Evolutionary conservation across 2,888 invertebrate species (phyloP), one percentile per base, ranked within the genome.

Genomic region (Zeuzera pyrina): DNA sequence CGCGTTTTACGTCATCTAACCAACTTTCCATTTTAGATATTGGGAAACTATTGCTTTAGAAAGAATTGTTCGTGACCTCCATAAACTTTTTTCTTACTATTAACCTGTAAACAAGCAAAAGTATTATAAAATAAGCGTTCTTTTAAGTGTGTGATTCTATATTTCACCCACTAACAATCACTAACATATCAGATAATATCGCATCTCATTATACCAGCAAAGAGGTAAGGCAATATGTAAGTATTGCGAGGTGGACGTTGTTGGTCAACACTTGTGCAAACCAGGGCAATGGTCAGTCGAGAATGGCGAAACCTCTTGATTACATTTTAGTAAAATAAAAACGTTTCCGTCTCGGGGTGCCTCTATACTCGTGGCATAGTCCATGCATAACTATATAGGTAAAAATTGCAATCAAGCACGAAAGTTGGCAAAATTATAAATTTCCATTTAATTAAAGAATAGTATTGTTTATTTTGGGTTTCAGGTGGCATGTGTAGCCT

Each of bases 1-100:
- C 89, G 47, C 91, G 88, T 68, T 93, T 93, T 29, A 94, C 91
- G 67, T 94, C 93, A 44, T 88, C 89, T 55, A 93, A 71, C 93
- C 93, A 93, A 49, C 91, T 90, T 63, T 94, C 94, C 93, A 94
- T 94, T 48, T 44, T 63, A 21, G 24, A 35, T 29, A 8, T 27
- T 35, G n/a, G n/a, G n/a, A n/a, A 12, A 15, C 25, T 13, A 8
- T 19, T 11, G 35, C 14, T 25, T 21, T 42, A 44, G 41, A 21
- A 43, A 44, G 34, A 3, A 12, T 33, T 31, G 36, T 38, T 35
- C 19, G 24, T 33, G 25, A 40, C 31, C 32, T 37, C 36, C 2
- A 7, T 12, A 10, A 12, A 12, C 7, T 25, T 25, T 11, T 10
- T 10, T 25, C 12, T 10, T 3, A 4, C 8, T 3, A 14, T 8